Base-by-base conservation (phyloP, 2,113 vertebrate genomes). In the Tupaia tana region DNA sequence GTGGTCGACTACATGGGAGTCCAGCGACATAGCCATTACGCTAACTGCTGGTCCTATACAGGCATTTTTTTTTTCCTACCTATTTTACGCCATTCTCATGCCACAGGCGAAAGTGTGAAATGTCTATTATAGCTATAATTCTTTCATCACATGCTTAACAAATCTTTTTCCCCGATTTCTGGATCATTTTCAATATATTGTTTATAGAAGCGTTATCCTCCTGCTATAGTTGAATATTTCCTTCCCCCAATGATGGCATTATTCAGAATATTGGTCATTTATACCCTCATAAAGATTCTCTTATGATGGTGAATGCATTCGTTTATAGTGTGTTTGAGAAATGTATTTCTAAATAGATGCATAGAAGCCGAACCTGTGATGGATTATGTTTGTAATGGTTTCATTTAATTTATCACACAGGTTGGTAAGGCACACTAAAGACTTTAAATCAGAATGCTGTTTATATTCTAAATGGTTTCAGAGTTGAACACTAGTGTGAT, bases 401-500 rank as follows among this genome's bases (percentile, higher is more conserved):
- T 79, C 79, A 14, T 83, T 92, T 86, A 91, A 96, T 80, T 71
- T 91, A 74, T 70, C 70, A 52, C 52, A 27, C 24, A 79, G 56
- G 74, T 67, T 94, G 96, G 96, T 92, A 95, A 97, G 96, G 86
- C 96, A 93, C 94, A 89, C 80, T 71, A 74, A 43, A 95, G 94
- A 85, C 96, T 97, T 90, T 71, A 73, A 95, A 71, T 91, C 93
- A 97, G 86, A 91, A 91, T 96, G 96, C 74, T 97, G 91, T 97
- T 43, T 75, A 84, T 94, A 83, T 94, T 97, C 97, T 91, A 88
- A 97, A 81, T 92, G 86, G 95, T 96, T 97, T 98, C 85, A 89
- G 84, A 97, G 94, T 93, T 93, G 92, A 98, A 97, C 97, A 97
- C 98, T 98, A 98, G 97, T 5, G 0, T 96, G 86, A 79, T 94